phyloP scores from a whole-genome alignment of 2,888 invertebrate genomes.

The Carabus problematicus region DNA sequence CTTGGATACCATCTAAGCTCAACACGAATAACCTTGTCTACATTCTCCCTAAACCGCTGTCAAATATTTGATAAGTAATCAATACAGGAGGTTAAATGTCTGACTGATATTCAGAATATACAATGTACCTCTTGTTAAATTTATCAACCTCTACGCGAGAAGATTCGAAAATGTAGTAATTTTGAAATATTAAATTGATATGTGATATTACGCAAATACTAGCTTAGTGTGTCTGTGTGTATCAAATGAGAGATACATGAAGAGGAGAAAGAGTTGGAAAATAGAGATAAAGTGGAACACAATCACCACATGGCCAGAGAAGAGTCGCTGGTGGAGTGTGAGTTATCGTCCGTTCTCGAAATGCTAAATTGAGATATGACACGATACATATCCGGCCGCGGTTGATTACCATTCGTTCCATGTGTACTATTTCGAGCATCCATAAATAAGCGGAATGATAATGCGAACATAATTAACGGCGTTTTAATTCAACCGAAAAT shows the following conservation, averaged over 20 bases:
- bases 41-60: conserved; percentile 28
- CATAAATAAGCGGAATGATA: conserved; percentile 35
- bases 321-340: neutral
- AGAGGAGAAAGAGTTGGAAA: too few species aligned
- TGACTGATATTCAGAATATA: too few species aligned
- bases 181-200: too few species aligned
- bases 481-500: conserved; percentile 37
- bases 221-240: too few species aligned
- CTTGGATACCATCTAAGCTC: too few species aligned
- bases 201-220: too few species aligned
- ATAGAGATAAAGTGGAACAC: neutral
- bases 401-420: conserved; percentile 38
- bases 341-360: conserved; percentile 9
- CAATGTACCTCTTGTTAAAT: too few species aligned
- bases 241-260: too few species aligned
- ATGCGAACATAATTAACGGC: conserved; percentile 40
- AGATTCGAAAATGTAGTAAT: too few species aligned
- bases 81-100: too few species aligned
- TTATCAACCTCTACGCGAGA: too few species aligned
- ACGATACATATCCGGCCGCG: conserved; percentile 28
- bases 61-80: conserved; percentile 15
- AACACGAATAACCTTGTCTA: too few species aligned
- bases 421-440: conserved; percentile 24
- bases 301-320: neutral
- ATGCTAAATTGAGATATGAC: conserved; percentile 41